A percentile compares a stretch with the other conserved stretches of the same genome.
Evolutionary conservation across 2,113 vertebrate genomes (phyloP).

Genomic region (Odocoileus hemionus): DNA sequence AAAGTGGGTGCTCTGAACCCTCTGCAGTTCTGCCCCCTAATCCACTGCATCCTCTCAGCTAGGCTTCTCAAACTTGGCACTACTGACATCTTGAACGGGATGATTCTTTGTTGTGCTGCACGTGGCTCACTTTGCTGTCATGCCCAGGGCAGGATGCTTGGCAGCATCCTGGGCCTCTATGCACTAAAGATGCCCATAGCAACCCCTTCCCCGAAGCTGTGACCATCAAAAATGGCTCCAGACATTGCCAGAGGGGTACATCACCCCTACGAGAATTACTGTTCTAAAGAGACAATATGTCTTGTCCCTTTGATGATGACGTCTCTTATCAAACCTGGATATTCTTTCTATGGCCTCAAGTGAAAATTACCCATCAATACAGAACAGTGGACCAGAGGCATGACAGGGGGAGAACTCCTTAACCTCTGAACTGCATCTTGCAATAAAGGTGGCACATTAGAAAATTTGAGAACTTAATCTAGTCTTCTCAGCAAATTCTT

Average conservation of each 20-base stretch:
- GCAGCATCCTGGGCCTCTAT: background rate
- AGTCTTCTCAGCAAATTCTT: background rate
- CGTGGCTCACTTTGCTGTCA: background rate
- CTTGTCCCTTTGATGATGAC: background rate
- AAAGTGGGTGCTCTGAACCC: background rate
- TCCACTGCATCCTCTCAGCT: background rate
- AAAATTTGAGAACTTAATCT: background rate
- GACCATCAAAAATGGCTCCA: background rate
- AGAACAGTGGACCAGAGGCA: background rate
- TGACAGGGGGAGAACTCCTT: too few relatives aligned
- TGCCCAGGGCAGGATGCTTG: rapidly evolving
- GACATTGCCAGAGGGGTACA: background rate
- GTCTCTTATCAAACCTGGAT: background rate
- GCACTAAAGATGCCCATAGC: background rate
- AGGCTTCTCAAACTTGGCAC: background rate
- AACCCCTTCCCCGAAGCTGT: background rate
- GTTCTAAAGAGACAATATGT: background rate
- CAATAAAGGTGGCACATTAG: background rate
- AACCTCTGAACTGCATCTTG: background rate
- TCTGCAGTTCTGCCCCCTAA: background rate
- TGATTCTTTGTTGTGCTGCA: background rate
- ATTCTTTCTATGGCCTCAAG: background rate
- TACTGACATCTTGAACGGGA: background rate
- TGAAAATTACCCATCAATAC: background rate
- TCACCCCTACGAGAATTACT: background rate